phyloP scores from a whole-genome alignment of 92 coral and sea anemone species.

The Chrysogorgia sp. region DNA sequence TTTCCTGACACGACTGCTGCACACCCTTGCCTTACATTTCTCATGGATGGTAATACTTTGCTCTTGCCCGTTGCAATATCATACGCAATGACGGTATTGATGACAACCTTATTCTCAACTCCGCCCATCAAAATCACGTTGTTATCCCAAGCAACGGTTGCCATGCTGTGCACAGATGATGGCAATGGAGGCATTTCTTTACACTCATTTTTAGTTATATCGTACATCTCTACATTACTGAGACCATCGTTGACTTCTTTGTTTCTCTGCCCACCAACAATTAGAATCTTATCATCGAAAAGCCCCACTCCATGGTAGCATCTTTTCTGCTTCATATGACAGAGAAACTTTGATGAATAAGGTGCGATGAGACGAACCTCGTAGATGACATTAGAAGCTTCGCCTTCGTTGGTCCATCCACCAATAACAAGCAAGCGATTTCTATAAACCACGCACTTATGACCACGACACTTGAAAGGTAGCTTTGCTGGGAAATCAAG shows the following conservation, averaged over 20 bases:
- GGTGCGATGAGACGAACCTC: slow-evolving; percentile 15
- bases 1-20: slow-evolving; percentile 66
- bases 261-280: slow-evolving; percentile 6
- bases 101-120: neutral
- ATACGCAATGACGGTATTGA: neutral
- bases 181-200: neutral
- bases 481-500: slow-evolving; percentile 3
- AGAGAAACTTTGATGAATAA: neutral
- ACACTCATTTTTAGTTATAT: neutral
- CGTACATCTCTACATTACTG: slow-evolving; percentile 3
- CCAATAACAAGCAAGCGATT: slow-evolving; percentile 2
- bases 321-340: neutral
- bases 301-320: neutral
- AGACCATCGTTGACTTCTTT: neutral
- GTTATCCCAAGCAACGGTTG: neutral
- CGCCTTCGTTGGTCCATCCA: neutral
- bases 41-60: slow-evolving; percentile 70
- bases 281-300: slow-evolving; percentile 10
- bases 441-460: neutral
- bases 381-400: neutral
- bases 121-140: slow-evolving; percentile 4
- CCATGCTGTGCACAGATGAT: neutral
- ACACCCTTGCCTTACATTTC: slow-evolving; percentile 75
- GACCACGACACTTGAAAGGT: neutral
- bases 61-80: slow-evolving; percentile 78